A percentile compares a stretch with the other conserved stretches of the same genome.
Conservation (phyloP, 92 coral and sea anemone genomes). For the Phenganax stokvisi region DNA sequence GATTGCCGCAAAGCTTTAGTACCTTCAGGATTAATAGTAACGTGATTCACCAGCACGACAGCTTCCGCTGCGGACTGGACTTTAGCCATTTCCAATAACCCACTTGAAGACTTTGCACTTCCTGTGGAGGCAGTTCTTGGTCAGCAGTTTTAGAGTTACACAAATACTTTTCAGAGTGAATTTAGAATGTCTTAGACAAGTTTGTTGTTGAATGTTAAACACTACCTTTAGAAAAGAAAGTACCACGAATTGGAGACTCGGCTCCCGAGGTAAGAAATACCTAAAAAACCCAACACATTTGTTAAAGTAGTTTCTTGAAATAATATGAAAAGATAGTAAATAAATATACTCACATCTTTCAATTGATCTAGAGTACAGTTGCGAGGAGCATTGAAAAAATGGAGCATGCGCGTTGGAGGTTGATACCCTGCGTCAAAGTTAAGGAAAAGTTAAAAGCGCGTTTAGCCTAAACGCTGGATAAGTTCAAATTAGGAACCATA, state of each 20-base stretch:
- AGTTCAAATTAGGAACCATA: no score
- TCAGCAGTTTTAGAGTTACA: no score
- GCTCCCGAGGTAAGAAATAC: constrained; percentile 87
- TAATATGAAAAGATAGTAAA: not conserved
- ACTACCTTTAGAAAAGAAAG: constrained; percentile 95
- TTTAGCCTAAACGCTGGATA: no score
- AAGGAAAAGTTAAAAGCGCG: constrained; percentile 40
- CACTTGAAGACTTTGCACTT: constrained; percentile 95
- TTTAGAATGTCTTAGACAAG: no score
- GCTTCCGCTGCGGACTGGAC: constrained; percentile 99
- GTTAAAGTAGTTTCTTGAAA: not conserved
- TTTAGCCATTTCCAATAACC: constrained; percentile 92
- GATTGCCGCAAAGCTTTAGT: not conserved
- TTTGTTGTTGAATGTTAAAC: not conserved
- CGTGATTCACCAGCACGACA: constrained; percentile 86
- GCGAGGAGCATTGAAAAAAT: constrained; percentile 97
- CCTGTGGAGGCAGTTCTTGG: constrained; percentile 40
- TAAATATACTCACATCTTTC: constrained; percentile 62
- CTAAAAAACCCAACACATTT: constrained; percentile 26
- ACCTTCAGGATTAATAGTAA: constrained; percentile 99
- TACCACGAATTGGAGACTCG: constrained; percentile 83
- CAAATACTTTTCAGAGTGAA: no score
- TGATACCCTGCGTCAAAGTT: constrained; percentile 70
- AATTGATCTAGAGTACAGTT: constrained; percentile 94
- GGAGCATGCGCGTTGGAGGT: constrained; percentile 99